Conservation (phyloP, 2,888 invertebrate genomes). For the Drosophila lutescens region DNA sequence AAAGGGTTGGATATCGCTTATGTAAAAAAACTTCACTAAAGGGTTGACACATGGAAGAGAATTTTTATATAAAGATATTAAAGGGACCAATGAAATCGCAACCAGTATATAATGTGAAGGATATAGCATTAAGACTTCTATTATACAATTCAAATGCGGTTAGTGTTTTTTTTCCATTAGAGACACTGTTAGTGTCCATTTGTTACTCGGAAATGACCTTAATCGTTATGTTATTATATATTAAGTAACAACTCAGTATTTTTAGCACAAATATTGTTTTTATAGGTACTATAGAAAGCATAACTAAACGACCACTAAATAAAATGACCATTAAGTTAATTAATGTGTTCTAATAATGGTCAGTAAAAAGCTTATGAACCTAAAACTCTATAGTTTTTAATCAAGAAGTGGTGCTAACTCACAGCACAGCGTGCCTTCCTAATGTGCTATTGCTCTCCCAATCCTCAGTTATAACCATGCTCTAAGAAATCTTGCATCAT, state of each 20-base stretch:
- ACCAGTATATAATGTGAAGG: neutral
- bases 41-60: slow-evolving; percentile 41
- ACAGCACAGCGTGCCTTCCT: slow-evolving; percentile 64
- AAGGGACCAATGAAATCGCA: slow-evolving; percentile 48
- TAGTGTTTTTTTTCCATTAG: neutral
- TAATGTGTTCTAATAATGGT: slow-evolving; percentile 70
- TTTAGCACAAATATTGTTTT: slow-evolving; percentile 49
- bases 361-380: slow-evolving; percentile 65
- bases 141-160: neutral
- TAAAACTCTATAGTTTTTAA: slow-evolving; percentile 77
- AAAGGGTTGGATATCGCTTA: slow-evolving; percentile 52
- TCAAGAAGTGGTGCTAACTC: slow-evolving; percentile 69
- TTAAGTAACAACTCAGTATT: slow-evolving; percentile 37
- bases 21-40: slow-evolving; percentile 21
- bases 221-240: slow-evolving; percentile 20
- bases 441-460: neutral
- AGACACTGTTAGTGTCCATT: neutral
- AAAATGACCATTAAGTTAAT: slow-evolving; percentile 79
- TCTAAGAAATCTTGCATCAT: slow-evolving; percentile 67
- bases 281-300: slow-evolving; percentile 17
- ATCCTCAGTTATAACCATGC: neutral
- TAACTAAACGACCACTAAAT: slow-evolving; percentile 58
- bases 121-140: neutral
- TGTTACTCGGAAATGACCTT: neutral
- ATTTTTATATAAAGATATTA: neutral